Percentiles rank a stretch among this genome's conserved stretches.
Evolutionary conservation across 2,888 invertebrate genomes (phyloP).

Genomic region (Sipunculus nudus): DNA sequence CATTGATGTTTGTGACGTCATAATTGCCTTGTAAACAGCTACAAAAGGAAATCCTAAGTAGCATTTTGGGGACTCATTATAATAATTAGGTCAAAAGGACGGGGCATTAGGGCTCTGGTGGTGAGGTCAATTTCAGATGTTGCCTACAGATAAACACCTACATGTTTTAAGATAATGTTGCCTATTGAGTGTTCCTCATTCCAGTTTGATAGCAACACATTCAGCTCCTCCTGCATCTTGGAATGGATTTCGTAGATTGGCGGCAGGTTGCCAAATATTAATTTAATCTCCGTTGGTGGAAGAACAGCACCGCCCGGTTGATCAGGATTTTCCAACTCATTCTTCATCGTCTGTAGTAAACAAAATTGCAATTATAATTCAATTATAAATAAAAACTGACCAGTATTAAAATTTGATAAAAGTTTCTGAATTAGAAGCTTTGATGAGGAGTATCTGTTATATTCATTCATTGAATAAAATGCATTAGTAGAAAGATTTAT

Average conservation of each 20-base stretch:
- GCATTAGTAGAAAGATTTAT: too few species aligned
- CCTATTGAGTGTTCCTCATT: constrained; percentile 88
- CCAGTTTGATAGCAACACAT: constrained; percentile 80
- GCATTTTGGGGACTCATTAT: too few species aligned
- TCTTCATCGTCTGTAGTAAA: constrained; percentile 83
- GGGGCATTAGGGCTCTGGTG: too few species aligned
- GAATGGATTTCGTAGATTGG: constrained; percentile 94
- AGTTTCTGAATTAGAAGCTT: too few species aligned
- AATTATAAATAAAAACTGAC: not conserved
- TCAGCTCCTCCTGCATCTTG: constrained; percentile 73
- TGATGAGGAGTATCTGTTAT: too few species aligned
- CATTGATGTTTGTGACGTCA: too few species aligned
- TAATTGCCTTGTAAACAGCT: too few species aligned
- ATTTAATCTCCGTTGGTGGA: constrained; percentile 82
- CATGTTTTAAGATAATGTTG: constrained; percentile 85
- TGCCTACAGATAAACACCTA: too few species aligned
- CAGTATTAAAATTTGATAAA: not conserved
- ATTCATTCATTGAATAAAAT: too few species aligned
- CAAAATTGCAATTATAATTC: not conserved
- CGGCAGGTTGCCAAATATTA: constrained; percentile 94
- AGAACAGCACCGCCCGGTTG: constrained; percentile 75
- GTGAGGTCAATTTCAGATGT: too few species aligned
- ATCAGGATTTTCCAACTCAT: constrained; percentile 86
- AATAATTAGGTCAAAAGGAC: too few species aligned
- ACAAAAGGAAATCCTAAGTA: too few species aligned